A percentile compares a stretch with the other conserved stretches of the same genome.
These are phyloP conservation scores for Drosophila trichaetosa DNA, from an alignment of 2,888 invertebrate species.

Conservation along the genomic window DNA sequence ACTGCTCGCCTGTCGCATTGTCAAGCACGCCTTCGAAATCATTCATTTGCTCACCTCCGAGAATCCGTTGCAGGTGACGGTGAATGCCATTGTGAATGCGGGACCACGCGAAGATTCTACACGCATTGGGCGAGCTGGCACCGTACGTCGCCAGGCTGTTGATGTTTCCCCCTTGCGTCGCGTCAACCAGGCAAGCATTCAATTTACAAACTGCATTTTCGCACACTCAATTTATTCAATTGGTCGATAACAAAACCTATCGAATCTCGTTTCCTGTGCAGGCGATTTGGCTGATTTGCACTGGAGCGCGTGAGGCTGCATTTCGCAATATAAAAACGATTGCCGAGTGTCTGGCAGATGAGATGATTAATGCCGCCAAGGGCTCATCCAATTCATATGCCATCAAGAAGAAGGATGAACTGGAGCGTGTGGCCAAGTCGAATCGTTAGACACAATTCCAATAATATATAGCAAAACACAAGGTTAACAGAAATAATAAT, in stretches of 20 bases:
- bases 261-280: constrained; percentile 27
- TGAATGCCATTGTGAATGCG: constrained; percentile 96
- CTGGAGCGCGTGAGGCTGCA: constrained; percentile 99
- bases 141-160: constrained; percentile 99
- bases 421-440: constrained; percentile 99
- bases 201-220: not conserved
- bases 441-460: constrained; percentile 93
- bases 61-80: constrained; percentile 58
- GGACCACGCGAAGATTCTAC: constrained; percentile 99
- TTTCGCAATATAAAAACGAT: constrained; percentile 99
- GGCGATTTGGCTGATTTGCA: constrained; percentile 99
- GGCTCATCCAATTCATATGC: constrained; percentile 99
- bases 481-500: constrained; percentile 9
- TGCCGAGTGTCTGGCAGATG: constrained; percentile 99
- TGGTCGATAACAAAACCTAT: not conserved
- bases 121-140: constrained; percentile 99
- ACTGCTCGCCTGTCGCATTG: constrained; percentile 98
- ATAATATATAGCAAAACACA: not conserved
- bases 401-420: constrained; percentile 99
- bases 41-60: constrained; percentile 58
- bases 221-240: not conserved
- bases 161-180: constrained; percentile 99
- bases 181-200: constrained; percentile 91
- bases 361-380: constrained; percentile 99
- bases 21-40: constrained; percentile 98